Base-by-base conservation (phyloP, 2,797 vertebrate species). In the Darevskia mixta region DNA sequence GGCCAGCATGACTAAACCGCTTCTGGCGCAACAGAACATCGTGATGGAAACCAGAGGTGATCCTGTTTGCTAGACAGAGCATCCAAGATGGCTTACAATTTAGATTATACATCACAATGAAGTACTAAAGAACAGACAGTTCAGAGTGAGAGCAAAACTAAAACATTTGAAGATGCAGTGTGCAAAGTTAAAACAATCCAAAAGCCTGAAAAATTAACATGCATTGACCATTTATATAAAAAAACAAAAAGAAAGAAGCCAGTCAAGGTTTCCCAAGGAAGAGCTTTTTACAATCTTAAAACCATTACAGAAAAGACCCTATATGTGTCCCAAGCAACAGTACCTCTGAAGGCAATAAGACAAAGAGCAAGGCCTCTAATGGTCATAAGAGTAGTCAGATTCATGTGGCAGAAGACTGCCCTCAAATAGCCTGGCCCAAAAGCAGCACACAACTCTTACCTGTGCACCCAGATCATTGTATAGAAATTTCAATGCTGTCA, bases 391-490 rank as follows among this genome's bases (percentile, higher is more conserved):
- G 35, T 23, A 27, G 18, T 41, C 35, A 82, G 35, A 43, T 29
- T 86, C 61, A 49, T 49, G n/a, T 10, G 32, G 66, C 43, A 79
- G 25, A 78, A 79, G 32, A 71, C 4, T 1, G 32, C 18, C 43
- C 27, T 77, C n/a, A 55, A 71, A 69, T 38, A 86, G 27, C 32
- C 15, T 32, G 43, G 3, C n/a, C 13, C 13, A 55, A 55, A 55
- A 55, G 49, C 49, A 55, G 13, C 49, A 55, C 49, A 17, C 27
- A 61, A 64, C 83, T 29, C 93, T 93, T 95, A 99, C 99, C 98
- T 99, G 99, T 8, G 98, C 98, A 0, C 99, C 98, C 79, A 99
- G 95, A 79, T 99, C 98, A 86, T 99, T 99, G 95, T 99, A 99
- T 73, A 99, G 98, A 87, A 99, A 96, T 93, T 99, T 99, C 86